These are phyloP conservation scores for Squalus acanthias DNA, from an alignment of 2,797 vertebrate genomes.

Conservation along the genomic window DNA sequence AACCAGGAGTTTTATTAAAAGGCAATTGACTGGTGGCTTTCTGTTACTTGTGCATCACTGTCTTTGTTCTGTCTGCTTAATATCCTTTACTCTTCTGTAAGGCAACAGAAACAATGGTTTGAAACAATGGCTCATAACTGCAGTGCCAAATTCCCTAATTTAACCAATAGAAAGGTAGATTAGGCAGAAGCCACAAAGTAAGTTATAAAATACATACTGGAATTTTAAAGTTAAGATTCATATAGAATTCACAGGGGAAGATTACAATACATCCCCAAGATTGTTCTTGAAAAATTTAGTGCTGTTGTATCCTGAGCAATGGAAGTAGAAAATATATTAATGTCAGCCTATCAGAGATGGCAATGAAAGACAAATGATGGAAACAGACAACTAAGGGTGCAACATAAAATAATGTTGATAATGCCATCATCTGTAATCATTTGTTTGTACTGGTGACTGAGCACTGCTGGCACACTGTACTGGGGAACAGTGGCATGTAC, in stretches of 20 bases:
- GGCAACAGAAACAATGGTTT: not conserved
- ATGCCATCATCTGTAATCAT: not conserved
- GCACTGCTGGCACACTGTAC: not conserved
- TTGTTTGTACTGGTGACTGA: not conserved
- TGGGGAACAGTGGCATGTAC: not conserved
- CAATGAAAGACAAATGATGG: not conserved
- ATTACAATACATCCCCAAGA: not conserved
- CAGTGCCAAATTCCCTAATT: not conserved
- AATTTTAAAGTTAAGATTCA: not conserved
- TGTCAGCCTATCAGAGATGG: not conserved
- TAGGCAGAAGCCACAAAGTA: not conserved
- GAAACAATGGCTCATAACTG: not conserved
- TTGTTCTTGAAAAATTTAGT: not conserved
- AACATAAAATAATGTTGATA: not conserved
- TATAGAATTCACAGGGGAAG: not conserved
- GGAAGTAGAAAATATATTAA: not conserved
- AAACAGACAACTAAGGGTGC: not conserved
- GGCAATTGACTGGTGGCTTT: not conserved
- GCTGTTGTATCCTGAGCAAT: not conserved
- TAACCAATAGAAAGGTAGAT: too few relatives aligned
- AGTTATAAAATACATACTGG: not conserved
- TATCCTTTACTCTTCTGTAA: not conserved
- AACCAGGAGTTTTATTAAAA: not conserved
- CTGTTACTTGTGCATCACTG: not conserved
- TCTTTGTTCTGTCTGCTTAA: not conserved